phyloP scores from a whole-genome alignment of 2,888 invertebrate genomes.

The Pinctada fucata region DNA sequence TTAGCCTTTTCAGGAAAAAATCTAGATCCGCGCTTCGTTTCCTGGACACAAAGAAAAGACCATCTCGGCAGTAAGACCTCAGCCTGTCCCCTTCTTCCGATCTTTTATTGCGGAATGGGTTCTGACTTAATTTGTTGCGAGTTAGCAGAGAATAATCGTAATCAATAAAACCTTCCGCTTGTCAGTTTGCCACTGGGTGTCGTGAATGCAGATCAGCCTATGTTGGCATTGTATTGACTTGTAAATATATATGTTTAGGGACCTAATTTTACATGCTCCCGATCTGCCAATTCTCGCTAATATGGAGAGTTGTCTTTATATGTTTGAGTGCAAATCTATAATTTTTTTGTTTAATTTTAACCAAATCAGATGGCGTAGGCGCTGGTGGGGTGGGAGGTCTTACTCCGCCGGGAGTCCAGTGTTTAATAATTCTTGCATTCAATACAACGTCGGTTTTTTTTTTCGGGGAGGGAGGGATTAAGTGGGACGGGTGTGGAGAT shows the following conservation, averaged over 20 bases:
- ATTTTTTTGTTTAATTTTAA: no score
- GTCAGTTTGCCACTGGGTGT: background rate
- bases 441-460: no score
- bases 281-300: no score
- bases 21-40: background rate
- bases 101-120: background rate
- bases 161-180: conserved; percentile 33
- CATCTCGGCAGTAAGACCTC: background rate
- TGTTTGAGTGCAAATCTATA: no score
- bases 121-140: conserved; percentile 32
- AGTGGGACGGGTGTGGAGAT: no score
- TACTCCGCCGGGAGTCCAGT: no score
- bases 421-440: no score
- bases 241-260: background rate
- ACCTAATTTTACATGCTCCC: background rate
- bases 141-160: conserved; percentile 24
- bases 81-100: background rate
- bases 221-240: conserved; percentile 4
- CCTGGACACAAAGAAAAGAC: background rate
- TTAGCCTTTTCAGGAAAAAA: background rate
- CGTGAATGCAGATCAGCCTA: background rate
- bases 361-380: no score
- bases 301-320: no score
- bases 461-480: no score
- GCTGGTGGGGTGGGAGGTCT: no score